Evolutionary conservation across 2,888 invertebrate species (phyloP).

Genomic region (Micoletzkya japonica): DNA sequence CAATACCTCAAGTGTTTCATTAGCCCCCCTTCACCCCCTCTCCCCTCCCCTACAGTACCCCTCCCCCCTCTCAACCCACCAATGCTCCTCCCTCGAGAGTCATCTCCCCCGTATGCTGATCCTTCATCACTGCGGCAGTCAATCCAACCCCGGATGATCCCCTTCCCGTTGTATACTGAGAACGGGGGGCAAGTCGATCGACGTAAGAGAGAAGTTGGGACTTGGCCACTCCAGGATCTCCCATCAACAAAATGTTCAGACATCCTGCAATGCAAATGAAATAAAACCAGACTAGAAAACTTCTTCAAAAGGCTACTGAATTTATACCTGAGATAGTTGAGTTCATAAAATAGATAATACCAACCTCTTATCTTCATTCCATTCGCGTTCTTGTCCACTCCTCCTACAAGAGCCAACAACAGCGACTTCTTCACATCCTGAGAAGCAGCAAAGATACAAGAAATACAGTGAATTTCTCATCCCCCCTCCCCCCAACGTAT

Average conservation of each 20-base stretch:
- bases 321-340: not conserved
- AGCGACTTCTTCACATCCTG: slow-evolving; percentile 93
- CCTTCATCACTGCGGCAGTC: slow-evolving; percentile 96
- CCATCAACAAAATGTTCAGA: slow-evolving; percentile 98
- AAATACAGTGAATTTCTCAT: too few relatives aligned
- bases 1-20: slow-evolving; percentile 37
- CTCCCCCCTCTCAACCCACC: slow-evolving; percentile 64
- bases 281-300: not conserved
- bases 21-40: slow-evolving; percentile 80
- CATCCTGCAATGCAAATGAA: slow-evolving; percentile 63
- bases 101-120: slow-evolving; percentile 95
- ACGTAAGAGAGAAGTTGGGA: slow-evolving; percentile 93
- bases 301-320: not conserved
- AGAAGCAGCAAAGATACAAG: not conserved
- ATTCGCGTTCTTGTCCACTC: slow-evolving; percentile 81
- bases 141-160: slow-evolving; percentile 77
- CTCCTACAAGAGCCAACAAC: slow-evolving; percentile 82
- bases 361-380: slow-evolving; percentile 92
- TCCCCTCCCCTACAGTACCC: slow-evolving; percentile 68
- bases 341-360: not conserved
- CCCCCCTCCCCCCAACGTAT: too few relatives aligned
- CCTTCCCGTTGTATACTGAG: slow-evolving; percentile 68
- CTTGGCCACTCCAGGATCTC: slow-evolving; percentile 99
- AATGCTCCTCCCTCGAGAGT: slow-evolving; percentile 93
- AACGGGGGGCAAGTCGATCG: slow-evolving; percentile 86